A percentile compares a stretch with the other conserved stretches of the same genome.
phyloP scores from a whole-genome alignment of 1,140 invertebrate genomes.

The Eueides isabella region DNA sequence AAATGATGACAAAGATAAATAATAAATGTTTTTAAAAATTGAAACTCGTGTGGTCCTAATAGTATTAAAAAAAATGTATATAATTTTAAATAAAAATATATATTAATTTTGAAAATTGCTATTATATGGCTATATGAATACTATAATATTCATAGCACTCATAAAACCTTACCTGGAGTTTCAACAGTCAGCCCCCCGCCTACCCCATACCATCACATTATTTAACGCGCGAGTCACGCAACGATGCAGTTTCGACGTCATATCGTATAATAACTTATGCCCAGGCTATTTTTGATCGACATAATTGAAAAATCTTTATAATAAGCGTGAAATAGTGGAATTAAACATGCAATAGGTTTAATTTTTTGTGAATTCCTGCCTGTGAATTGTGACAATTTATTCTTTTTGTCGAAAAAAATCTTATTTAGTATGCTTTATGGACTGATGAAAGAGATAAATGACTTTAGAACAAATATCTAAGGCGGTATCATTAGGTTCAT shows the following conservation, averaged over 20 bases:
- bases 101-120: neutral
- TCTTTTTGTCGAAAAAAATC: too few species aligned
- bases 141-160: neutral
- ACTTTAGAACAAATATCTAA: too few species aligned
- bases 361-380: neutral
- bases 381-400: neutral
- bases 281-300: constrained; percentile 6
- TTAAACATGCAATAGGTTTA: neutral
- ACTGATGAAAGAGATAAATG: too few species aligned
- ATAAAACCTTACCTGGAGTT: neutral
- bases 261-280: constrained; percentile 11
- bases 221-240: constrained; percentile 17
- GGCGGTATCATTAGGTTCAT: too few species aligned
- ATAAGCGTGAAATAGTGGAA: neutral
- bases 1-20: too few species aligned
- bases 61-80: too few species aligned
- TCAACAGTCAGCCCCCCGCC: neutral
- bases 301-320: neutral
- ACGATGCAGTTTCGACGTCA: constrained; percentile 12
- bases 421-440: too few species aligned
- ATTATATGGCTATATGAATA: neutral
- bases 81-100: too few species aligned
- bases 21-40: too few species aligned
- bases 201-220: constrained; percentile 11
- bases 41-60: too few species aligned